phyloP scores from a whole-genome alignment of 2,113 vertebrate species.

The Aptenodytes patagonicus region DNA sequence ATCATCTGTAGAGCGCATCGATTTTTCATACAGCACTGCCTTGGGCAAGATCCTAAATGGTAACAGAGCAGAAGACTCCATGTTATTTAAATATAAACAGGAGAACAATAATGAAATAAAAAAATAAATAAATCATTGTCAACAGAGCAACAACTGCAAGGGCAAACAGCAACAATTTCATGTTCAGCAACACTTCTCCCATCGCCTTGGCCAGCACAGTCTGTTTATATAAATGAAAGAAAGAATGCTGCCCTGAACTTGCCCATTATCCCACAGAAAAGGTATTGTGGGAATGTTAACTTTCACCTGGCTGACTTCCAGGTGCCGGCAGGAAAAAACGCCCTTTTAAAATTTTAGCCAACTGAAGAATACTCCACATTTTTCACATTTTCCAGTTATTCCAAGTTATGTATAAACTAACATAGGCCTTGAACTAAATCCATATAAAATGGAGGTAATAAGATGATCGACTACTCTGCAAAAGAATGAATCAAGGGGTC shows the following conservation, averaged over 20 bases:
- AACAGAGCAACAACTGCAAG: neutral
- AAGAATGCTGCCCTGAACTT: constrained; percentile 37
- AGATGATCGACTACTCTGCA: neutral
- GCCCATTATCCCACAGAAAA: constrained; percentile 46
- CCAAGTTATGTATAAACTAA: neutral
- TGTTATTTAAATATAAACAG: constrained; percentile 5
- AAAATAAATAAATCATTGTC: neutral
- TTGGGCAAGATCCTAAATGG: neutral
- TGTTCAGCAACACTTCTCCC: neutral
- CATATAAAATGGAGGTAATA: neutral
- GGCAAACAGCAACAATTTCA: constrained; percentile 6
- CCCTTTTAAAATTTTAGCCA: neutral
- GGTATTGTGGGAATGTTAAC: constrained; percentile 60
- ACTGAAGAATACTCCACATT: neutral
- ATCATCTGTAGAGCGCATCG: rapidly evolving
- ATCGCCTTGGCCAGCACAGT: neutral
- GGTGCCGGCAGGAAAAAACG: neutral
- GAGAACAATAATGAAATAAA: neutral
- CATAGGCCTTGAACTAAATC: neutral
- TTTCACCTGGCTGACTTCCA: constrained; percentile 49
- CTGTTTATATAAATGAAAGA: constrained; percentile 35
- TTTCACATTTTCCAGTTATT: constrained; percentile 21
- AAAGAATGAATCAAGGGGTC: neutral
- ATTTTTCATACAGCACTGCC: neutral
- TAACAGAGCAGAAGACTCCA: neutral